A percentile compares a stretch with the other conserved stretches of the same genome.
These are phyloP conservation scores for Stomatorhinus walkeri DNA, from an alignment of 2,797 vertebrate species.

Conservation along the genomic window DNA sequence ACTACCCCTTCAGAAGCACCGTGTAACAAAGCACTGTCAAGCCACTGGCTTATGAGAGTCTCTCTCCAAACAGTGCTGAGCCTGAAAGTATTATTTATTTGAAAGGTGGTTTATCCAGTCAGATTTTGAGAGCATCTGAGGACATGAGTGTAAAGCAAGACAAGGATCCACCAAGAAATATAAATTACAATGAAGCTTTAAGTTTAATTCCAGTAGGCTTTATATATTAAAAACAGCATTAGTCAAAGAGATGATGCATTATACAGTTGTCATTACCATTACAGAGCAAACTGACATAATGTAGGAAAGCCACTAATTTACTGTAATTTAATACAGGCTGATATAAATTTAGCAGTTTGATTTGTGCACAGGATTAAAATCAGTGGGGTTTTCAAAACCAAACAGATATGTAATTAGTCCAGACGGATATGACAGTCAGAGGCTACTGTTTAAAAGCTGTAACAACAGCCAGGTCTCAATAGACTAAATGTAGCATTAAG, in stretches of 20 bases:
- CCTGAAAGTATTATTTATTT: background rate
- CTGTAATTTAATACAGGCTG: background rate
- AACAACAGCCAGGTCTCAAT: background rate
- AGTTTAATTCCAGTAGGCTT: background rate
- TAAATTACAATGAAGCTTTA: background rate
- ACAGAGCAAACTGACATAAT: background rate
- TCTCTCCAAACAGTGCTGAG: background rate
- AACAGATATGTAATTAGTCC: background rate
- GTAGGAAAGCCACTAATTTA: background rate
- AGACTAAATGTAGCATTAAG: background rate
- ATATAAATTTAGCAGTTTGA: background rate
- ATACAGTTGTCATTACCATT: background rate
- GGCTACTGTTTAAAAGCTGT: background rate
- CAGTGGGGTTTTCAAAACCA: background rate
- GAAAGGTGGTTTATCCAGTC: background rate
- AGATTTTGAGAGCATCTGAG: background rate
- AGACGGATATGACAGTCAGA: background rate
- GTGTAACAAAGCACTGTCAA: background rate
- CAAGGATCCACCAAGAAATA: background rate
- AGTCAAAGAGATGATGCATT: background rate
- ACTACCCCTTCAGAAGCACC: background rate
- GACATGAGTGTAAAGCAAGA: background rate
- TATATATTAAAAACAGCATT: background rate
- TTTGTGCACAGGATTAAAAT: background rate
- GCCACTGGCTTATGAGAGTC: slow-evolving; percentile 3